Base-by-base conservation (phyloP, 2,113 vertebrate species). In the Solenodon paradoxus region DNA sequence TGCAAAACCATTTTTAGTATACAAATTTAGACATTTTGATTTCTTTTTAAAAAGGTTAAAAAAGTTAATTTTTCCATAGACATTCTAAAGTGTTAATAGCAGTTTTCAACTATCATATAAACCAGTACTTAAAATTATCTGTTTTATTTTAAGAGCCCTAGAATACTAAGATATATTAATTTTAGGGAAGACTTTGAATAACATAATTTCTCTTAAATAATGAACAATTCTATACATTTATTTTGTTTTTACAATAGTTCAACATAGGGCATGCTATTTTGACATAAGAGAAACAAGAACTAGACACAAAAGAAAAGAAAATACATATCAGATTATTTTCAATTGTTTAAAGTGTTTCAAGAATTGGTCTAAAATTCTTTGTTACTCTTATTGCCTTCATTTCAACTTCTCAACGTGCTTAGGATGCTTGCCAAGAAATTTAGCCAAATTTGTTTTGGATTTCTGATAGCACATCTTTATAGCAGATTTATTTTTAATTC, bases 381-480 rank as follows among this genome's bases (percentile, higher is more conserved):
- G 35, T 26, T 16, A 12, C 17, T 77, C 35, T 53, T n/a, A 4
- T 53, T 96, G 38, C 22, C 51, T 95, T 1, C 10, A 83, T 94
- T 86, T 80, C 26, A 93, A 19, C 40, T 66, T 84, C 8, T 26
- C 0, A 2, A 8, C 82, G 66, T 95, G 17, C 71, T 97, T 94
- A 89, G 66, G 42, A 86, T 45, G 82, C 28, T 91, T 92, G 93
- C 91, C 89, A 94, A 94, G 55, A 87, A 71, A 72, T 66, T 90
- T 93, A 92, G 75, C 47, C 79, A 93, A 87, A 72, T 96, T 97
- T 96, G 45, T 81, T 88, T 97, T 81, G 59, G 35, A 72, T 94
- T 95, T 96, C 63, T 92, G 95, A 72, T 95, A 75, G 77, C 64
- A 79, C 26, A 55, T 97, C 24, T 94, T 95, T 95, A 92, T 47